phyloP scores from a whole-genome alignment of 2,888 invertebrate species.

The Drosophila recens region DNA sequence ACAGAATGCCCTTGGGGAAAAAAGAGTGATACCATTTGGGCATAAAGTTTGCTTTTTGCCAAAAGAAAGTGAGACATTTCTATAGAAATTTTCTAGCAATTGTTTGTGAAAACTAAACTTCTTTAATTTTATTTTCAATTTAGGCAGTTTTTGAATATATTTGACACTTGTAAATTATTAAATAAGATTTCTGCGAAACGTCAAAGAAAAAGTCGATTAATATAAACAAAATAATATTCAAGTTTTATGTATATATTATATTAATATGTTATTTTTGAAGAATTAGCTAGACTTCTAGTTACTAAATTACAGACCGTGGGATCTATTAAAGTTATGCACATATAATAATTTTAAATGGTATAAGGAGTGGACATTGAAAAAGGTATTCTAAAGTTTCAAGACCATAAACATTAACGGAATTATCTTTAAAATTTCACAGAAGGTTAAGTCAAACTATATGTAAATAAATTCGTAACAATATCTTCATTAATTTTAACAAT shows the following conservation, averaged over 20 bases:
- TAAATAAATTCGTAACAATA: background rate
- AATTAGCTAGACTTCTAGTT: too few relatives aligned
- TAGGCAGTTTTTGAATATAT: background rate
- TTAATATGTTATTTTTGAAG: too few relatives aligned
- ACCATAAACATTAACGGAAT: background rate
- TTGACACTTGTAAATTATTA: background rate
- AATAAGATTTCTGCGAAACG: background rate
- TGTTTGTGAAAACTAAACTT: too few relatives aligned
- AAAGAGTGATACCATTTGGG: slow-evolving; percentile 61
- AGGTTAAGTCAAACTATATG: background rate
- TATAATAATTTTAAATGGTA: too few relatives aligned
- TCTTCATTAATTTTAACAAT: background rate
- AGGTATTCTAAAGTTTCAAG: too few relatives aligned
- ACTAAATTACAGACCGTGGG: too few relatives aligned
- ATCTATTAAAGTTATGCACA: too few relatives aligned
- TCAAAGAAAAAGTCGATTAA: too few relatives aligned
- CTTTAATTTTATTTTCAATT: background rate
- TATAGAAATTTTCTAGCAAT: too few relatives aligned
- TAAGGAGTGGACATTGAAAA: too few relatives aligned
- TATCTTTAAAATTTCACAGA: background rate
- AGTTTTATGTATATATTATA: too few relatives aligned
- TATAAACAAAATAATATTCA: too few relatives aligned
- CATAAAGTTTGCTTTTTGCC: slow-evolving; percentile 47
- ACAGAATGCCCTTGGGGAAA: slow-evolving; percentile 46
- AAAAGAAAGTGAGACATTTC: slow-evolving; percentile 24